Base-by-base conservation (phyloP, 2,888 invertebrate species). In the Apotomis capreana region DNA sequence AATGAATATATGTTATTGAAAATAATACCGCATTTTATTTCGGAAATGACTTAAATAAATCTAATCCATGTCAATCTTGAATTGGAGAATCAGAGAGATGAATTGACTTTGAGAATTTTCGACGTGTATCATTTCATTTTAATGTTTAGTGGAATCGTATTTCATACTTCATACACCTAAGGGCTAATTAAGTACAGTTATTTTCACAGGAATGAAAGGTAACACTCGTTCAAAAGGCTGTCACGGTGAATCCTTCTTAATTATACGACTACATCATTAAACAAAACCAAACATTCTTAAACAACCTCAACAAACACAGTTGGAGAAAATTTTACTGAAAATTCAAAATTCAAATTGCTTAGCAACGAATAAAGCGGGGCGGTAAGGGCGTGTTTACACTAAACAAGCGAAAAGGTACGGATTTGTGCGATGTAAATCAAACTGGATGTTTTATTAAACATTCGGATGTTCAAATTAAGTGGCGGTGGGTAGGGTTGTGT, bases 401-500 rank as follows among this genome's bases (percentile, higher is more conserved):
- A 84, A 84, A 87, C 86, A 87, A 86, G 89, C 83, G 87, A 86
- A 86, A 89, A 92, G 92, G 92, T 91, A 89, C 88, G 86, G 90
- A 89, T 90, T 91, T 89, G 88, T 86, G 84, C 84, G 83, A 91
- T 90, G 91, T 91, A 91, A 92, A 93, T 93, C 92, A 91, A 92
- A 90, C 85, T 87, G 87, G 87, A 90, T 93, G 91, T 92, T 93
- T 92, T 93, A 92, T 93, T 92, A 92, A 93, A 92, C 91, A 90
- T 89, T 89, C 87, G 87, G 89, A 88, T 92, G 92, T 93, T 92
- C 91, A 92, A 92, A 93, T 93, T 91, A 91, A 91, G 89, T 89
- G 89, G 89, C 89, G 87, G 87, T 88, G 77, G 89, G 74, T 84
- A 74, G 8, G 64, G 5, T 69, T 61, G 59, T 76, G 70, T 84